Conservation (phyloP, 2,113 vertebrate genomes). For the Entosphenus tridentatus region DNA sequence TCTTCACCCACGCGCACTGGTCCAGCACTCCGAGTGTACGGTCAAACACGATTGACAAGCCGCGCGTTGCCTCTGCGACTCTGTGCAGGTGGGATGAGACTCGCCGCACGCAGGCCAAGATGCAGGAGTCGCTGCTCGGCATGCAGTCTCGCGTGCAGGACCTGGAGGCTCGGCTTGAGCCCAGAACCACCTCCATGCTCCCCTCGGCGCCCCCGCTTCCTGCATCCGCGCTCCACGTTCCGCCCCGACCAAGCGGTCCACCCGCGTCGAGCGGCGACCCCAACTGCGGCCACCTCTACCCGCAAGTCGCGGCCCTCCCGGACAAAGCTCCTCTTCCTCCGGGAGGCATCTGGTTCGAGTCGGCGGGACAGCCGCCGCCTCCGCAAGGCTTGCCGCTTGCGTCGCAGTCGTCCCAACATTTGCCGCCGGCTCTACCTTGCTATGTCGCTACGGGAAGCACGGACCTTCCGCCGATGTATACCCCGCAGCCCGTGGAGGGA, state of each 20-base stretch:
- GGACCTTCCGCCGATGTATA: constrained; percentile 63
- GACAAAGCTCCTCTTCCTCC: neutral
- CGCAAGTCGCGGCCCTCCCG: neutral
- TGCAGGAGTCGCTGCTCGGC: constrained; percentile 62
- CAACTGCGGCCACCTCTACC: constrained; percentile 14
- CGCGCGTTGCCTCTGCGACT: too few relatives aligned
- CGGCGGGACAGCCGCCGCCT: too few relatives aligned
- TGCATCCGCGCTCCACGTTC: too few relatives aligned
- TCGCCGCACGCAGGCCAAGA: constrained; percentile 53
- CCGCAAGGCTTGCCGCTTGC: too few relatives aligned
- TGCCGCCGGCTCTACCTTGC: neutral
- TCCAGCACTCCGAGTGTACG: too few relatives aligned
- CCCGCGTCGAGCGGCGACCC: constrained; percentile 32
- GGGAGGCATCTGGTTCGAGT: neutral
- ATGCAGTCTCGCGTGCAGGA: constrained; percentile 41
- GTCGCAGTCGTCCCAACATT: neutral
- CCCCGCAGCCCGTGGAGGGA: constrained; percentile 53
- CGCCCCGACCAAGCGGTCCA: constrained; percentile 35
- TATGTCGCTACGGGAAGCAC: constrained; percentile 10
- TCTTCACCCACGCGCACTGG: too few relatives aligned
- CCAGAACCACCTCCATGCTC: too few relatives aligned
- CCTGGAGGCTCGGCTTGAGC: constrained; percentile 21
- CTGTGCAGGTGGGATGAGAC: too few relatives aligned
- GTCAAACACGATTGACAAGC: too few relatives aligned
- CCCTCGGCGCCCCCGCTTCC: too few relatives aligned